Evolutionary conservation across 2,113 vertebrate species (phyloP).

Genomic region (Hystrix brachyura): DNA sequence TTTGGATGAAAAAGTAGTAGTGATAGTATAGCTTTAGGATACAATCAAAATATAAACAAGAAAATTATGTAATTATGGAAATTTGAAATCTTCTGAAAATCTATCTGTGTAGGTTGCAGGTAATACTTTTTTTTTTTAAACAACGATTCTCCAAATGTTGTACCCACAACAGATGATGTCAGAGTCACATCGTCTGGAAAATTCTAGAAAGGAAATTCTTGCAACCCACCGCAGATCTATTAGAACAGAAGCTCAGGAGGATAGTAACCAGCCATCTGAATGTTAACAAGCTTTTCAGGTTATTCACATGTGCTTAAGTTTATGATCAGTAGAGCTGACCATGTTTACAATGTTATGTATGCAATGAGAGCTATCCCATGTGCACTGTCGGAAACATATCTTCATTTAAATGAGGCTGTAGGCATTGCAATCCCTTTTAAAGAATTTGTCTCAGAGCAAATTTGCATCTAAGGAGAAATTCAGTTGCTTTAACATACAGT

Average conservation of each 20-base stretch:
- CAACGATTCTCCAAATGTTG: background rate
- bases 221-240: background rate
- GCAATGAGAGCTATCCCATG: background rate
- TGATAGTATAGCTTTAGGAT: background rate
- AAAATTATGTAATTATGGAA: background rate
- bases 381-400: background rate
- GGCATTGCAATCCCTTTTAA: background rate
- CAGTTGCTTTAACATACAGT: background rate
- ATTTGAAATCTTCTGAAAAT: background rate
- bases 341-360: background rate
- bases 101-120: background rate
- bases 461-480: constrained; percentile 37
- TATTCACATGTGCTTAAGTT: background rate
- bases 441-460: constrained; percentile 40
- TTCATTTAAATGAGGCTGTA: background rate
- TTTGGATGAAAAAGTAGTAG: background rate
- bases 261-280: background rate
- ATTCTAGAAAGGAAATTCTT: background rate
- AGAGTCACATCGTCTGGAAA: background rate
- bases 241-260: background rate
- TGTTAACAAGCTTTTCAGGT: background rate
- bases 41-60: background rate
- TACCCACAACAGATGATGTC: background rate
- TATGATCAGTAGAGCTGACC: background rate
- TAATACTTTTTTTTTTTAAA: background rate